These are phyloP conservation scores for Folsomia candida DNA, from an alignment of 2,888 invertebrate species.

Conservation along the genomic window DNA sequence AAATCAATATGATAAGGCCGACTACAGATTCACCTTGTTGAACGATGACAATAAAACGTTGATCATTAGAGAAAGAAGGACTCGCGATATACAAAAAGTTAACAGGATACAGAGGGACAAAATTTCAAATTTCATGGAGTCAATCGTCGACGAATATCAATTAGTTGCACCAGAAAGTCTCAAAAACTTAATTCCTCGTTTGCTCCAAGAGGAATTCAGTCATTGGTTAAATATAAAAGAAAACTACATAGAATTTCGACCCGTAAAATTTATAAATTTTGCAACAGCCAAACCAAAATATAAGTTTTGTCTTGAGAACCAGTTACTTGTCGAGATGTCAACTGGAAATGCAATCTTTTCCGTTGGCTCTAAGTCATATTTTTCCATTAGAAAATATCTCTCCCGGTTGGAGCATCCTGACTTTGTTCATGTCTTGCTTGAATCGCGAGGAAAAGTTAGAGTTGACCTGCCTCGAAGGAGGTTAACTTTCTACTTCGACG, in stretches of 20 bases:
- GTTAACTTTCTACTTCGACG: not conserved
- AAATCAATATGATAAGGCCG: not conserved
- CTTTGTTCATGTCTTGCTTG: not conserved
- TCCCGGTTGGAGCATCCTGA: not conserved
- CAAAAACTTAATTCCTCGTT: not conserved
- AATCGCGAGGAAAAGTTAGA: not conserved
- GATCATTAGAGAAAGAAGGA: not conserved
- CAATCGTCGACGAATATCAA: too few species aligned
- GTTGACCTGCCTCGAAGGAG: not conserved
- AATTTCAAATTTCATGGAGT: not conserved
- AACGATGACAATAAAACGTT: not conserved
- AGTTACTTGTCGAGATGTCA: not conserved
- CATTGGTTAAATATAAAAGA: not conserved
- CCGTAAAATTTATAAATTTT: not conserved
- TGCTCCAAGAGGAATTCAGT: constrained; percentile 1
- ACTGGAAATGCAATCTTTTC: not conserved
- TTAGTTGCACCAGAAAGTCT: not conserved
- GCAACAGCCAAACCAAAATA: not conserved
- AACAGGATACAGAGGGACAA: too few species aligned
- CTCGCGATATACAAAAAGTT: too few species aligned
- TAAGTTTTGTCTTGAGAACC: not conserved
- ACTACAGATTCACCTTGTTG: not conserved
- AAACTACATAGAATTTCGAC: not conserved
- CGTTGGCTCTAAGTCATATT: not conserved
- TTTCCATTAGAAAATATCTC: not conserved